Base-by-base conservation (phyloP, 2,888 invertebrate genomes). In the Caenorhabditis panamensis region DNA sequence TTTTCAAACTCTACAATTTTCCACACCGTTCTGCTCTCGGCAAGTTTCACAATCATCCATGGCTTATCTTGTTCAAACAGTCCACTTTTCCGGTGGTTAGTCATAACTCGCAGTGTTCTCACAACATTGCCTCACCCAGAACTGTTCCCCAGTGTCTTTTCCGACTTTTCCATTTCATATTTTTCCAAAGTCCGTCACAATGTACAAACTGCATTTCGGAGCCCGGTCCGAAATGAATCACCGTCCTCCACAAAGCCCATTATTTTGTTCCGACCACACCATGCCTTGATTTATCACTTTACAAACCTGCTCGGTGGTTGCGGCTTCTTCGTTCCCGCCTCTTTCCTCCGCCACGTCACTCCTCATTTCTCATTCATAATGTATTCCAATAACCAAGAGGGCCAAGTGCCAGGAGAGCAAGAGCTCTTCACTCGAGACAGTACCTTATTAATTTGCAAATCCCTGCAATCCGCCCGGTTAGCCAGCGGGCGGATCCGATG, bases 361-460 rank as follows among this genome's bases (percentile, higher is more conserved):
- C 69, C 51, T 37, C 9, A 4, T 9, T 31, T 31, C 31, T 31
- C 31, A 31, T 41, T 37, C 53, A 61, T 66, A 56, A 56, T 73
- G 49, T 31, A 73, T 73, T 72, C 72, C 47, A 72, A 72, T 72
- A 71, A 37, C 59, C 59, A n/a, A n/a, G 18, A 22, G 28, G 47
- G 63, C 72, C 72, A 72, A 63, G 51, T 47, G 59, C n/a, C 13
- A n/a, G 13, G 11, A 41, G 49, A 54, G 58, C 62, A 58, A n/a
- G 58, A 37, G 66, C 66, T 66, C 75, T 44, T 37, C 51, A 62
- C 31, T 26, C 28, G 24, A 59, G 56, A 75, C 66, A 75, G 75
- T 75, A 75, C 75, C 75, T 75, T 75, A 75, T 75, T 75, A 75
- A 75, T 75, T 75, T 75, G 66, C 75, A 75, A 75, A 75, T 75